phyloP scores from a whole-genome alignment of 2,113 vertebrate species.

The Ibidorhyncha struthersii region DNA sequence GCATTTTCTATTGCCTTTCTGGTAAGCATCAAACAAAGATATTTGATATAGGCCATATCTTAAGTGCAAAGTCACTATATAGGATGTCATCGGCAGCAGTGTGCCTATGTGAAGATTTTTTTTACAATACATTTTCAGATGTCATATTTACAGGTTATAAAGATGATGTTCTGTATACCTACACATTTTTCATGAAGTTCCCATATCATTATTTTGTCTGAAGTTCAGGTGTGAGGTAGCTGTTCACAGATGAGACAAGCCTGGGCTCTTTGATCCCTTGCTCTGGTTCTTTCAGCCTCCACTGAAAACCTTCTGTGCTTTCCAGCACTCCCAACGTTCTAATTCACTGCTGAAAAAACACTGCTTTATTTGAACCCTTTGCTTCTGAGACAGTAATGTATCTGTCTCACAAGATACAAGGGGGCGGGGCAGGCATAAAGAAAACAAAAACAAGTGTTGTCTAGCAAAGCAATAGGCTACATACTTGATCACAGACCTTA shows the following conservation, averaged over 20 bases:
- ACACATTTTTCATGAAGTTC: not conserved
- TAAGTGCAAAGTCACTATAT: not conserved
- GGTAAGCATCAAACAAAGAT: not conserved
- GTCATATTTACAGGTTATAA: not conserved
- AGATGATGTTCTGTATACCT: not conserved
- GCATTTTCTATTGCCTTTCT: not conserved
- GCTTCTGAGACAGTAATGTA: not conserved
- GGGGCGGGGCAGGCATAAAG: not conserved
- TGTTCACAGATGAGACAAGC: not conserved
- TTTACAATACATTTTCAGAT: not conserved
- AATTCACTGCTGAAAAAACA: not conserved
- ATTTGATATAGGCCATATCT: not conserved
- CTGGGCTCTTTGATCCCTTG: not conserved
- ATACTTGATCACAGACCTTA: not conserved
- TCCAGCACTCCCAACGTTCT: rapidly evolving
- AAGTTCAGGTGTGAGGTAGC: not conserved
- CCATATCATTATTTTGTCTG: not conserved
- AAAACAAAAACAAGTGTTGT: not conserved
- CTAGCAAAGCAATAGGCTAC: not conserved
- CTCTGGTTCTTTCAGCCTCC: not conserved
- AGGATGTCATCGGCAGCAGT: not conserved
- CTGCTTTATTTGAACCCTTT: not conserved
- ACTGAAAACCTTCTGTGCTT: not conserved
- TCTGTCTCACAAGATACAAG: not conserved
- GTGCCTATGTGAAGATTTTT: not conserved